phyloP scores from a whole-genome alignment of 1,140 invertebrate species.

The Bombus breviceps region DNA sequence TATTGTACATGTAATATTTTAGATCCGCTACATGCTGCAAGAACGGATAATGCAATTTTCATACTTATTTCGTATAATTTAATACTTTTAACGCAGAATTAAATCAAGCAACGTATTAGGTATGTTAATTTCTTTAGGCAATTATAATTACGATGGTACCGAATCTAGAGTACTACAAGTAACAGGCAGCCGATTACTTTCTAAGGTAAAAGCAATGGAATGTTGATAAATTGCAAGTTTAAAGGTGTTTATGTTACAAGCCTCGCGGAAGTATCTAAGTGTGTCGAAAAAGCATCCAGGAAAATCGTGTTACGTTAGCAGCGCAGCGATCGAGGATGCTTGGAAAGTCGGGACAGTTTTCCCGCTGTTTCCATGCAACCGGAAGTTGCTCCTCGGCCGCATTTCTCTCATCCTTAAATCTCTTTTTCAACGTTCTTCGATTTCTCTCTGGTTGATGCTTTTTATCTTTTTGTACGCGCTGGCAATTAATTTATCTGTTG shows the following conservation, averaged over 20 bases:
- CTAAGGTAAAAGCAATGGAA: neutral
- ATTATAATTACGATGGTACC: neutral
- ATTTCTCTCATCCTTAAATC: conserved; percentile 19
- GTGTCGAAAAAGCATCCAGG: conserved; percentile 39
- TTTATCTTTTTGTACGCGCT: neutral
- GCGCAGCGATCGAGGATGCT: conserved; percentile 25
- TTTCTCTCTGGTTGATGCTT: neutral
- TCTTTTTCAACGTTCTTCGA: neutral
- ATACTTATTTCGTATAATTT: neutral
- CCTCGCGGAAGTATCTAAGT: neutral
- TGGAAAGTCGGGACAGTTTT: conserved; percentile 48
- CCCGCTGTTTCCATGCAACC: conserved; percentile 38
- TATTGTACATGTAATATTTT: too few relatives aligned
- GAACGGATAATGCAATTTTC: neutral
- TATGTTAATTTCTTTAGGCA: neutral
- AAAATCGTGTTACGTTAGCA: conserved; percentile 52
- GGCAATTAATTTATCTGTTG: neutral
- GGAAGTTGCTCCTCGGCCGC: conserved; percentile 51
- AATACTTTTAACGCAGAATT: neutral
- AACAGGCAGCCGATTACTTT: neutral
- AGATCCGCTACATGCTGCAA: too few relatives aligned
- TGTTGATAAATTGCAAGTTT: neutral
- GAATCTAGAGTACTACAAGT: neutral
- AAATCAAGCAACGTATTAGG: neutral
- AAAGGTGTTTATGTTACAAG: neutral